Evolutionary conservation across 2,113 vertebrate species (phyloP).

Genomic region (Perca flavescens): DNA sequence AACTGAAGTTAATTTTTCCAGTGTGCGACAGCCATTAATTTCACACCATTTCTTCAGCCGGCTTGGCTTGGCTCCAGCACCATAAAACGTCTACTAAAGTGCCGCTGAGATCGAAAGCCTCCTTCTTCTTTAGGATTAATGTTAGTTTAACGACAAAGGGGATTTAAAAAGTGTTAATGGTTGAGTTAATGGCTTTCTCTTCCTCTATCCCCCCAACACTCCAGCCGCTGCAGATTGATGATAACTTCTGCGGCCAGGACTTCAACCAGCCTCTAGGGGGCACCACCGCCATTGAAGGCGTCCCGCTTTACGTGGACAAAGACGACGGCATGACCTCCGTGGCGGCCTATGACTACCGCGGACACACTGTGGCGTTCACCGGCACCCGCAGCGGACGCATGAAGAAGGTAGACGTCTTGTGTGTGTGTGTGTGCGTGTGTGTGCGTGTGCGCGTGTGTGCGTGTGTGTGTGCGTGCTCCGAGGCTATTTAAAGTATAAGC

Average conservation of each 20-base stretch:
- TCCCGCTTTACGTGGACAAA: slow-evolving; percentile 93
- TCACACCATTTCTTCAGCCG: slow-evolving; percentile 34
- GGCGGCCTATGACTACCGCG: slow-evolving; percentile 94
- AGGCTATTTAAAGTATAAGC: background rate
- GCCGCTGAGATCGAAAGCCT: slow-evolving; percentile 46
- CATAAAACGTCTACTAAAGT: slow-evolving; percentile 50
- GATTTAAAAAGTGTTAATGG: slow-evolving; percentile 44
- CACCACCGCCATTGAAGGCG: slow-evolving; percentile 94
- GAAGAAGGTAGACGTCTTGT: slow-evolving; percentile 89
- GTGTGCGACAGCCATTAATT: slow-evolving; percentile 25
- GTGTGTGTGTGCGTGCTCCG: background rate
- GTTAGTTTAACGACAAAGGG: slow-evolving; percentile 62
- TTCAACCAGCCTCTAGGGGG: slow-evolving; percentile 98
- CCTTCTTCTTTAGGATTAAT: slow-evolving; percentile 64
- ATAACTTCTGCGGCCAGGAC: slow-evolving; percentile 98
- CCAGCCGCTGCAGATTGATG: slow-evolving; percentile 96
- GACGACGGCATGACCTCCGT: slow-evolving; percentile 97
- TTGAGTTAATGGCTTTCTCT: slow-evolving; percentile 49
- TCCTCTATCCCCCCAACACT: background rate
- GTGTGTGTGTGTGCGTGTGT: background rate
- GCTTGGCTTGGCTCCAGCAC: slow-evolving; percentile 38
- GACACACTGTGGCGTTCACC: slow-evolving; percentile 92
- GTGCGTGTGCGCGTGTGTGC: background rate
- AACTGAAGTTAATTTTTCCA: slow-evolving; percentile 36
- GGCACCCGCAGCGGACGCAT: slow-evolving; percentile 92